Base-by-base conservation (phyloP, 2,888 invertebrate genomes). In the Hypolimnas misippus region DNA sequence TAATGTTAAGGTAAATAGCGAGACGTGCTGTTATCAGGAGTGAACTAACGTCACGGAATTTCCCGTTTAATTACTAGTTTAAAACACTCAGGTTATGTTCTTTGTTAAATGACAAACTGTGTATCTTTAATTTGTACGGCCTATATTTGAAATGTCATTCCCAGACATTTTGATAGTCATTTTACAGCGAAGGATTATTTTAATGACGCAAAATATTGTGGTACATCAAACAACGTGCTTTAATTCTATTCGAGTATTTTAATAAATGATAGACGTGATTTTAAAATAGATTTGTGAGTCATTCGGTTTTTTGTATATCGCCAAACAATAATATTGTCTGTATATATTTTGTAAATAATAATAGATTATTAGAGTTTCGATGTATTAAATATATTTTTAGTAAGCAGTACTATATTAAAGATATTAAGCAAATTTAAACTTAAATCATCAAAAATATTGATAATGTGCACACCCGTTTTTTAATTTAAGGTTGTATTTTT, bases 41-140 rank as follows among this genome's bases (percentile, higher is more conserved):
- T 73, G 74, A 74, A 72, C 62, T 69, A 70, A 62, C 65, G 68
- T 70, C 64, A 67, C 79, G 85, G 86, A 86, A 86, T 80, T 76
- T 84, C 83, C 76, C 78, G 66, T 70, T 69, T 76, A 76, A 75
- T 78, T 74, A 76, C 72, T 12, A 29, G 49, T 29, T 68, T 60
- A 60, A 63, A 65, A 67, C 62, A 59, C 44, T 21, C n/a, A 40
- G 55, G 61, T 49, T 49, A 33, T 42, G 17, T 31, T 61, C 60
- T n/a, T 49, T 49, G 49, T 46, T 49, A 40, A 17, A 16, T 17
- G 12, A 17, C 0, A 31, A 16, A 29, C 29, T 21, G 54, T 54
- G 33, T 52, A 38, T 35, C 35, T 8, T 54, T 54, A 35, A 42
- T 10, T 17, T 17, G 42, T 16, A 29, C 7, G 21, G 12, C 29